Evolutionary conservation across 2,797 vertebrate species (phyloP), one percentile per base, ranked within the genome.

Genomic region (Schizopygopsis pylzovi): DNA sequence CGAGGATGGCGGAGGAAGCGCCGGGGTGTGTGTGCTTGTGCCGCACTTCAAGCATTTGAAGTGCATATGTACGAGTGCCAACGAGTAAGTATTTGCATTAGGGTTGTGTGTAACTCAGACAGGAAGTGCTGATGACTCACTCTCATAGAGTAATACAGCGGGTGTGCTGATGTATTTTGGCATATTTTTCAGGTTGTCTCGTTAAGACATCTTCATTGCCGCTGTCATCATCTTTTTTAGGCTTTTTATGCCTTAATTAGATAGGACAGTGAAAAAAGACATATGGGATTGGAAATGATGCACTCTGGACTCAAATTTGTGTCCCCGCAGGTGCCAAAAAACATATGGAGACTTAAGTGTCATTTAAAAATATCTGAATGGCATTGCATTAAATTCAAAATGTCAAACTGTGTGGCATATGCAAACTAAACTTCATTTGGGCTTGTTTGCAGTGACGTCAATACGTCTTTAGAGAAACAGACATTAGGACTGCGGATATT

Each of bases 41-140:
- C 54, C 28, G 18, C 18, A 4, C 28, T 75, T 83, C 43, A 49
- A 37, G 13, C 33, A 65, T 83, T n/a, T 75, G 25, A 85, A 79
- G 25, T 65, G 52, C 43, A 72, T 78, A 71, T 85, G 85, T 79
- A 47, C 4, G 56, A 54, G 56, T 82, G 63, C 78, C 43, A 83
- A 73, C 39, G 82, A 33, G 47, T 68, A 79, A 33, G 63, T 77
- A 63, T 72, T 56, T 70, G 82, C 3, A 8, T 61, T 49, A 8
- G 16, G 43, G 47, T 65, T 77, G 54, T 80, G 68, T 80, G 68
- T 41, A 37, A 70, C 22, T 70, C 37, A 45, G 49, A 79, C 12
- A 13, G 77, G 77, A 85, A 71, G 52, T 39, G 52, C 25, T 52
- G 77, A 85, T 85, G 54, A 81, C 67, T 80, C 84, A 85, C 10